A percentile compares a stretch with the other conserved stretches of the same genome.
phyloP scores from a whole-genome alignment of 1,140 invertebrate genomes.

The Diuraphis noxia region DNA sequence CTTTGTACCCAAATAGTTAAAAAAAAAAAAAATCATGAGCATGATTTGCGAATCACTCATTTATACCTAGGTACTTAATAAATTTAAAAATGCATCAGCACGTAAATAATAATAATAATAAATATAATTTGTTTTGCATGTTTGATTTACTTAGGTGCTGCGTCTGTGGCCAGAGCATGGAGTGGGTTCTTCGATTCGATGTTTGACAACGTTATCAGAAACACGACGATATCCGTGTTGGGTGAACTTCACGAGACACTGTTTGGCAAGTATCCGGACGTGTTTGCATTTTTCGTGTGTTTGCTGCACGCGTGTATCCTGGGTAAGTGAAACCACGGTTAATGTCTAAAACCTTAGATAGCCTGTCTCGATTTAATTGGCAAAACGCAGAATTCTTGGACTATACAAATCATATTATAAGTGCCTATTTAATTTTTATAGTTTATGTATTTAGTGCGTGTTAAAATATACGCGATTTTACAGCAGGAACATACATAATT shows the following conservation, averaged over 20 bases:
- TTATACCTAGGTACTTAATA: too few species aligned
- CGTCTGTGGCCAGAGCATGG: conserved; percentile 89
- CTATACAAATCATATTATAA: not conserved
- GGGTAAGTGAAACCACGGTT: conserved; percentile 55
- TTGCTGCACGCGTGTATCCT: conserved; percentile 73
- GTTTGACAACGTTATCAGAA: conserved; percentile 76
- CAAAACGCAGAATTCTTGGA: not conserved
- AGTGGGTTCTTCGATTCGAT: conserved; percentile 89
- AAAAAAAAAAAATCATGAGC: not conserved
- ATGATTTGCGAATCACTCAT: not conserved
- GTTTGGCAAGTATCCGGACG: conserved; percentile 76
- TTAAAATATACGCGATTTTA: not conserved
- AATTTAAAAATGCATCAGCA: too few species aligned
- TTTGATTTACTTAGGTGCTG: conserved; percentile 69
- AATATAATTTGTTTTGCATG: not conserved
- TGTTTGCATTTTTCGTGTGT: conserved; percentile 77
- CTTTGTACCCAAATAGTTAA: too few species aligned
- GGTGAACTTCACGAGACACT: conserved; percentile 74
- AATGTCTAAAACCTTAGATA: not conserved
- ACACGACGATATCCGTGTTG: conserved; percentile 73
- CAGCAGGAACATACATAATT: not conserved
- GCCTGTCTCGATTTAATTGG: not conserved
- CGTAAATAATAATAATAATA: too few species aligned
- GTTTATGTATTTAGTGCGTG: not conserved
- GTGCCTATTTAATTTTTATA: not conserved